Evolutionary conservation across 2,797 vertebrate species (phyloP).

Genomic region (Takifugu rubripes): DNA sequence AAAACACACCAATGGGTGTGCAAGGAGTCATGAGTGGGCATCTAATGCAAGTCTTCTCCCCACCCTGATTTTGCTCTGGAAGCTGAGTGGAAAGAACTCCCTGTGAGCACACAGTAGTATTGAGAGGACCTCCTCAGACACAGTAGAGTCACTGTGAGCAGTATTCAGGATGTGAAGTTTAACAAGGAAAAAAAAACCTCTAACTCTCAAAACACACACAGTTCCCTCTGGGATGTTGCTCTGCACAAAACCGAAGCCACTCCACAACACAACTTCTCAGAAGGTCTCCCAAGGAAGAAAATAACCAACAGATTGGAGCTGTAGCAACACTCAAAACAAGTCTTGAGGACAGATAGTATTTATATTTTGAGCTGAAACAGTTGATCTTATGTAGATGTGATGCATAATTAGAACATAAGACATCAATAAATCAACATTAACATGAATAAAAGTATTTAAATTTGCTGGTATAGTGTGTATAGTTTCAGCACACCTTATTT

Average conservation of each 20-base stretch:
- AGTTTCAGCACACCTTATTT: no score
- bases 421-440: background rate
- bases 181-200: conserved; percentile 52
- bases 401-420: no score
- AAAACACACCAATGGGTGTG: conserved; percentile 42
- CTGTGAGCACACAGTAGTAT: conserved; percentile 67
- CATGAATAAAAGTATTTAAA: background rate
- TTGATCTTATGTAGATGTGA: background rate
- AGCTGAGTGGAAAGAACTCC: conserved; percentile 58
- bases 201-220: conserved; percentile 54
- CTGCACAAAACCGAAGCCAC: conserved; percentile 44
- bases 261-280: conserved; percentile 41
- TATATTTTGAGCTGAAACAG: no score
- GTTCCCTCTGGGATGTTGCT: conserved; percentile 46
- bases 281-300: conserved; percentile 30
- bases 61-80: conserved; percentile 42
- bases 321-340: conserved; percentile 4
- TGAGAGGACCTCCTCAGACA: conserved; percentile 53
- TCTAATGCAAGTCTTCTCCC: conserved; percentile 49
- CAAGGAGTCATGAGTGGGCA: conserved; percentile 29
- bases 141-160: conserved; percentile 68
- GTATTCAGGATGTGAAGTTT: conserved; percentile 49
- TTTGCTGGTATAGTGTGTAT: background rate
- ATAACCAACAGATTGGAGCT: conserved; percentile 14
- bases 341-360: conserved; percentile 4